phyloP scores from a whole-genome alignment of 2,113 vertebrate genomes.

The Brachionichthys hirsutus region DNA sequence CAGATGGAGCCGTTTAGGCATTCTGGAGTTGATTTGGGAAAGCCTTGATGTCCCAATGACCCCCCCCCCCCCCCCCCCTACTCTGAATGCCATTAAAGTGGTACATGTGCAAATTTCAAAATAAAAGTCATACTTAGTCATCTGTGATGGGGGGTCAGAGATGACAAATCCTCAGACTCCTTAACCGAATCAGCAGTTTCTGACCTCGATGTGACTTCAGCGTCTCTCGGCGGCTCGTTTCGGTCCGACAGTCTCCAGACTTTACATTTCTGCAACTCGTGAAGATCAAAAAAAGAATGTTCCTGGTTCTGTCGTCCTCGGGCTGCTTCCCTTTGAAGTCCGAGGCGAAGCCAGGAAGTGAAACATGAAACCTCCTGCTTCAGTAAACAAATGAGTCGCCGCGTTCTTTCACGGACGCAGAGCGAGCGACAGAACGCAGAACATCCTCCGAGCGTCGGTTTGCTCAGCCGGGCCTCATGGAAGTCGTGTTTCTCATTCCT shows the following conservation, averaged over 20 bases:
- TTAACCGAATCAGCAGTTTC: not conserved
- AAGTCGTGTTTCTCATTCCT: conserved; percentile 14
- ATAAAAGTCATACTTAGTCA: not conserved
- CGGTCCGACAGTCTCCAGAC: not conserved
- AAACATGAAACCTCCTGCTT: no score
- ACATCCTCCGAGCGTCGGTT: no score
- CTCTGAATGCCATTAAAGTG: conserved; percentile 11
- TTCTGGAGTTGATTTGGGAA: conserved; percentile 65
- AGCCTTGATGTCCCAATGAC: conserved; percentile 57
- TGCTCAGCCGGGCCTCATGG: no score
- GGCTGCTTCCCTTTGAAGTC: no score
- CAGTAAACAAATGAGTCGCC: no score
- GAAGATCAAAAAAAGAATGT: no score
- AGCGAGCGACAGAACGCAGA: no score
- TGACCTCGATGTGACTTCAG: not conserved
- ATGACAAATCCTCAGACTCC: not conserved
- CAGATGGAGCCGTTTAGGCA: conserved; percentile 60
- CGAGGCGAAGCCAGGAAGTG: no score
- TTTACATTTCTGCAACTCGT: no score
- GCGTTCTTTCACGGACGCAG: no score
- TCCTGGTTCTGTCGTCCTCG: no score
- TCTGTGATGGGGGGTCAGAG: not conserved
- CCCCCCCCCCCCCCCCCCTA: not conserved
- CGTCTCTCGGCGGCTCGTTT: not conserved
- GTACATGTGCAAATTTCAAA: no score